Conservation (phyloP, 1,140 invertebrate species). For the Cherax quadricarinatus region DNA sequence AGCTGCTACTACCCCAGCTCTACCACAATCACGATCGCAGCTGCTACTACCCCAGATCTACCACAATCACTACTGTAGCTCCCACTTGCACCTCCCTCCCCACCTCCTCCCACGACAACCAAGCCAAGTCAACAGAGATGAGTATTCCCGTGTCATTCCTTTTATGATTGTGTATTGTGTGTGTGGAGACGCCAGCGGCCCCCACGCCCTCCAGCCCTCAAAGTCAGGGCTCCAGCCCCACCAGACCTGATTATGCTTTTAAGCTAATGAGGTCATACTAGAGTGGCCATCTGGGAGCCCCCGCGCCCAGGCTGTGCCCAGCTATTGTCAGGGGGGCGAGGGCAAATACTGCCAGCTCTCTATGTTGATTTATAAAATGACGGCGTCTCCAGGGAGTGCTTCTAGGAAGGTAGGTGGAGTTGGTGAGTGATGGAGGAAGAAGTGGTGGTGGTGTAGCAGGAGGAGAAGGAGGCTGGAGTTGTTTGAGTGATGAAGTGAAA, state of each 20-base stretch:
- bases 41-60: background rate
- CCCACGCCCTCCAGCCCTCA: background rate
- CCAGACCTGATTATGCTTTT: conserved; percentile 54
- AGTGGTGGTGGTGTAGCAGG: background rate
- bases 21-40: no score
- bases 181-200: conserved; percentile 1
- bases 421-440: background rate
- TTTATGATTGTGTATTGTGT: conserved; percentile 52
- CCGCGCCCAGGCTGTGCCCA: background rate
- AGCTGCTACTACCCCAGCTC: background rate
- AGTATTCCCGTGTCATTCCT: conserved; percentile 28
- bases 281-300: conserved; percentile 39
- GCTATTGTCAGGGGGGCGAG: conserved; percentile 10
- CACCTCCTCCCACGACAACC: background rate
- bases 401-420: background rate
- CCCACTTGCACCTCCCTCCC: background rate
- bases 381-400: background rate
- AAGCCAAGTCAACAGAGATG: conserved; percentile 25
- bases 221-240: background rate
- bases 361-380: conserved; percentile 54
- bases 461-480: background rate
- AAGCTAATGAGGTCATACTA: conserved; percentile 58
- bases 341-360: conserved; percentile 27
- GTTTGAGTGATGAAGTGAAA: background rate
- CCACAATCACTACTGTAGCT: background rate